Evolutionary conservation across 2,113 vertebrate species (phyloP).

Genomic region (Himantopus leucocephalus): DNA sequence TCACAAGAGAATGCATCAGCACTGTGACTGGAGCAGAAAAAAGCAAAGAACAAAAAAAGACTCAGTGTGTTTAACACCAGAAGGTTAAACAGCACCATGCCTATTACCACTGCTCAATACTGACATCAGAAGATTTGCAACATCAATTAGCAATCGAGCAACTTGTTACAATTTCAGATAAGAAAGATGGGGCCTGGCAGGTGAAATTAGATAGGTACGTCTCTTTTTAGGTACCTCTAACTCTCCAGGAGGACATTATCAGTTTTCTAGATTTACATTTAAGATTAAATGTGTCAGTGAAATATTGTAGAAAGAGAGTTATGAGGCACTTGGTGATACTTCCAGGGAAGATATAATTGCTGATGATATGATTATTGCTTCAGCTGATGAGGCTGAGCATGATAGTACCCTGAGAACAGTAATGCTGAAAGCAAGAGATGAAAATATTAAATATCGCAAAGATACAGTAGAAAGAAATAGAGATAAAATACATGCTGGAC

Average conservation of each 20-base stretch:
- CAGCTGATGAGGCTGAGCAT: not conserved
- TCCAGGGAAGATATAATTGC: constrained; percentile 5
- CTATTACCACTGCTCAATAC: not conserved
- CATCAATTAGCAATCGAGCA: not conserved
- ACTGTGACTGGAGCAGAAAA: not conserved
- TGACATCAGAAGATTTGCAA: not conserved
- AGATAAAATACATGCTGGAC: not conserved
- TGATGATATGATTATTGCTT: constrained; percentile 50
- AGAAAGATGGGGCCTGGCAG: not conserved
- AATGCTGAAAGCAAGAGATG: not conserved
- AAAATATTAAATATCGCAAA: constrained; percentile 8
- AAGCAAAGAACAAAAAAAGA: not conserved
- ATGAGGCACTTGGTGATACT: constrained; percentile 30
- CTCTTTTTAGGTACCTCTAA: constrained; percentile 16
- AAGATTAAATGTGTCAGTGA: constrained; percentile 48
- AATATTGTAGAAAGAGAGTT: constrained; percentile 49
- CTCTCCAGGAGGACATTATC: not conserved
- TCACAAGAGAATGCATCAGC: not conserved
- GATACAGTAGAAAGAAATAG: not conserved
- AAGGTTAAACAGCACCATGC: not conserved
- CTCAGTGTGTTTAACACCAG: not conserved
- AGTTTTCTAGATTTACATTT: constrained; percentile 43
- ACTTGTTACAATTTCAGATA: constrained; percentile 10
- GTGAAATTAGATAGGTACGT: not conserved
- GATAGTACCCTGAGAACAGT: not conserved